Evolutionary conservation across 2,888 invertebrate species (phyloP).

Genomic region (Byasa hedistus): DNA sequence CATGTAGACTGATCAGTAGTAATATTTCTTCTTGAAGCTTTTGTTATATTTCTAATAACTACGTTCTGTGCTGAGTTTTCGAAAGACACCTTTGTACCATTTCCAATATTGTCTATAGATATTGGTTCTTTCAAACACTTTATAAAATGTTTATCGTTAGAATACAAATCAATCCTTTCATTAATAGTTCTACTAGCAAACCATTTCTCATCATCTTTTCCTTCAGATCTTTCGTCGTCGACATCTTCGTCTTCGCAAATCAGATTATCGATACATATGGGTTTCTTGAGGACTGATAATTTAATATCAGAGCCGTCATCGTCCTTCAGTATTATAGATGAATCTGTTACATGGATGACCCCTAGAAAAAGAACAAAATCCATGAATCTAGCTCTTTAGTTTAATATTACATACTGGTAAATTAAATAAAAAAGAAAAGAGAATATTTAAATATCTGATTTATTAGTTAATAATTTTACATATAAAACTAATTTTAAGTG

Average conservation of each 20-base stretch:
- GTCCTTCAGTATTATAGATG: slow-evolving; percentile 53
- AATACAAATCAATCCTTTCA: slow-evolving; percentile 5
- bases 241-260: slow-evolving; percentile 42
- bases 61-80: slow-evolving; percentile 36
- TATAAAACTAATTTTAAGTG: background rate
- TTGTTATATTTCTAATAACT: slow-evolving; percentile 43
- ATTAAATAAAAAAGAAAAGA: background rate
- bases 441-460: background rate
- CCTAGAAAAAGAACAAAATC: slow-evolving; percentile 53
- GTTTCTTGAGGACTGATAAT: slow-evolving; percentile 52
- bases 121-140: slow-evolving; percentile 52
- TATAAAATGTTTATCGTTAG: slow-evolving; percentile 33
- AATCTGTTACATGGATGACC: slow-evolving; percentile 51
- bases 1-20: slow-evolving; percentile 38
- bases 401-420: background rate
- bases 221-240: slow-evolving; percentile 15
- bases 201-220: slow-evolving; percentile 7
- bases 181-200: slow-evolving; percentile 8
- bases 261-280: slow-evolving; percentile 50
- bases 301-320: slow-evolving; percentile 52
- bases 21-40: slow-evolving; percentile 25
- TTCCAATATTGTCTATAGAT: slow-evolving; percentile 43
- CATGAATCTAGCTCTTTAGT: background rate
- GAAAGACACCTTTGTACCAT: slow-evolving; percentile 35
- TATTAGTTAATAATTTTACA: background rate